Base-by-base conservation (phyloP, 2,113 vertebrate species). In the Ancistrus triradiatus region DNA sequence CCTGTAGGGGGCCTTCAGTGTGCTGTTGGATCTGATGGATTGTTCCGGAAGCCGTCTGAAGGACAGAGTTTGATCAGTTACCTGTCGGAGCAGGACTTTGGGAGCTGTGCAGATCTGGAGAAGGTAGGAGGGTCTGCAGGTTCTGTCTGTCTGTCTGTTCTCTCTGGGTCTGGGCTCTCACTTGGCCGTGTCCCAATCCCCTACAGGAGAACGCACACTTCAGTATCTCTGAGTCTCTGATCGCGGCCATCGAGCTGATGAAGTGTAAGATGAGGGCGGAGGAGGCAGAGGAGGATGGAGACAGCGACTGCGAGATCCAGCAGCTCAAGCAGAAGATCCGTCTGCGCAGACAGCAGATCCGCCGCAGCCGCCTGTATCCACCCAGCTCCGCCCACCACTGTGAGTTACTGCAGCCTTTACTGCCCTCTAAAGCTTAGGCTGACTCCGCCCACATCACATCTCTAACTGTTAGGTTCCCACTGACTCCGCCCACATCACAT, bases 51-150 rank as follows among this genome's bases (percentile, higher is more conserved):
- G 71, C 96, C 96, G 0, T 95, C 91, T 0, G 90, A 99, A 81
- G 96, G 96, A 21, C 96, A 99, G 83, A 98, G 95, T 18, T 92
- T 99, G 66, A 97, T 99, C 89, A 99, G 96, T 77, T 98, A 97
- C 81, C 85, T 99, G 73, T 97, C 96, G 6, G 95, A 99, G 84
- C 96, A 99, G 87, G 96, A 99, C 84, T 99, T 99, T 4, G 96
- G 95, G 75, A 99, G 95, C 80, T 99, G 96, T 78, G 96, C 95
- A 61, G 96, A 99, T 75, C 88, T 99, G 11, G 96, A 99, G 75
- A 99, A 98, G 95, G 95, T 94, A 58, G 40, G 68, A 31, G 10
- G 1, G 2, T 48, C 28, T 10, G 11, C 27, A n/a, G 28, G n/a
- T 18, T 55, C 14, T 3, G 3, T 8, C 7, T n/a, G 7, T 19